Evolutionary conservation across 2,113 vertebrate species (phyloP).

Genomic region (Carassius auratus): DNA sequence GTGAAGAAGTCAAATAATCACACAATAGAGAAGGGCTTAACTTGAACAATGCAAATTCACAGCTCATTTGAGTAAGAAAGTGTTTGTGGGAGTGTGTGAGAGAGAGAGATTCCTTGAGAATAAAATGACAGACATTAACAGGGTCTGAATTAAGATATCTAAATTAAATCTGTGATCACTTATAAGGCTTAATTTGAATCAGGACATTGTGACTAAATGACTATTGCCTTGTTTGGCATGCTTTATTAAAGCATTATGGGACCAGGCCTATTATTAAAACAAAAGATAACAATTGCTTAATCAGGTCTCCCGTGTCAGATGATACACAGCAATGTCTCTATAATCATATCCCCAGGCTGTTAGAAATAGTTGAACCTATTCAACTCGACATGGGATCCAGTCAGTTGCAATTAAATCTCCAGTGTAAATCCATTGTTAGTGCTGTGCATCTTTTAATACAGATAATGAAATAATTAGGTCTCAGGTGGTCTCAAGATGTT

Average conservation of each 20-base stretch:
- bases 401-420: slow-evolving; percentile 22
- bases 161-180: too few species aligned
- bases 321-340: background rate
- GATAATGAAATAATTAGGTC: slow-evolving; percentile 39
- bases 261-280: background rate
- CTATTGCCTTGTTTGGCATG: background rate
- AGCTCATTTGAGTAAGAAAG: too few species aligned
- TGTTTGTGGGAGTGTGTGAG: too few species aligned
- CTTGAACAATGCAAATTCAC: too few species aligned
- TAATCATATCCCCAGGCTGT: background rate
- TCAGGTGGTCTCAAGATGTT: slow-evolving; percentile 22
- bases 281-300: slow-evolving; percentile 15
- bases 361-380: background rate
- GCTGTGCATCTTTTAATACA: slow-evolving; percentile 22
- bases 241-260: background rate
- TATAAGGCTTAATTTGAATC: too few species aligned
- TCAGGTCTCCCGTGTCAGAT: background rate
- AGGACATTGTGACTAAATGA: background rate
- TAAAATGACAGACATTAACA: too few species aligned
- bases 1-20: too few species aligned
- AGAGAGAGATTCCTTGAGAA: too few species aligned
- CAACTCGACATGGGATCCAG: slow-evolving; percentile 6
- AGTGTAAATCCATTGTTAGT: background rate
- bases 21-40: too few species aligned
- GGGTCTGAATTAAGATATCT: too few species aligned